Conservation (phyloP, 2,113 vertebrate genomes). For the Andinoacara biseriatus region DNA sequence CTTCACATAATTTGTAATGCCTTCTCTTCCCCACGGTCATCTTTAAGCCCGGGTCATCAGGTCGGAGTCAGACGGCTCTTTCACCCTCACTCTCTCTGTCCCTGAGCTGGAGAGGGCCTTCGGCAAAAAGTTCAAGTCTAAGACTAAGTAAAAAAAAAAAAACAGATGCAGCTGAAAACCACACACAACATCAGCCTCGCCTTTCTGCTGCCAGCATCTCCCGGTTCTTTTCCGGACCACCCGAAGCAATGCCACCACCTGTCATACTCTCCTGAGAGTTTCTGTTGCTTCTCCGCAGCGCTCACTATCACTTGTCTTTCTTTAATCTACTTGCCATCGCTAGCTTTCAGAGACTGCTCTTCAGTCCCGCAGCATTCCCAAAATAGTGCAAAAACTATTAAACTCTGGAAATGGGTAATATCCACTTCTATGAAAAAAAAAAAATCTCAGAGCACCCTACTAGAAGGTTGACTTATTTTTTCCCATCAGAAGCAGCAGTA, state of each 20-base stretch:
- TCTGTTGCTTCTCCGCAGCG: slow-evolving; percentile 31
- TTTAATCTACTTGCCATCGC: not conserved
- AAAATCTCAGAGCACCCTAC: not conserved
- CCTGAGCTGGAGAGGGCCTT: slow-evolving; percentile 83
- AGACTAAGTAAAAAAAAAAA: slow-evolving; percentile 81
- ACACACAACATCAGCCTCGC: slow-evolving; percentile 20
- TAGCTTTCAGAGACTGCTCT: not conserved
- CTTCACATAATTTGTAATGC: slow-evolving; percentile 19
- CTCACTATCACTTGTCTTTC: not conserved
- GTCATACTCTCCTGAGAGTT: slow-evolving; percentile 21
- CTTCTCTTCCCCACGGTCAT: slow-evolving; percentile 55
- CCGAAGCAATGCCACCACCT: slow-evolving; percentile 31
- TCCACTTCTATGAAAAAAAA: not conserved
- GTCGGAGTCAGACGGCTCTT: slow-evolving; percentile 80
- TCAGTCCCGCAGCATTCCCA: not conserved
- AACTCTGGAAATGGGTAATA: not conserved
- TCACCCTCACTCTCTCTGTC: slow-evolving; percentile 83
- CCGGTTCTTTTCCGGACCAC: slow-evolving; percentile 26
- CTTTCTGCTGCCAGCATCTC: slow-evolving; percentile 51
- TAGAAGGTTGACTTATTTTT: not conserved
- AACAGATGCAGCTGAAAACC: not conserved
- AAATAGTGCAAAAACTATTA: not conserved
- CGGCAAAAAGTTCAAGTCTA: slow-evolving; percentile 83
- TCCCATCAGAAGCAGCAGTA: not conserved
- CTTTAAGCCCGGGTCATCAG: slow-evolving; percentile 79